A percentile compares a stretch with the other conserved stretches of the same genome.
phyloP scores from a whole-genome alignment of 2,888 invertebrate species.

The Noctuana brunneofusca region DNA sequence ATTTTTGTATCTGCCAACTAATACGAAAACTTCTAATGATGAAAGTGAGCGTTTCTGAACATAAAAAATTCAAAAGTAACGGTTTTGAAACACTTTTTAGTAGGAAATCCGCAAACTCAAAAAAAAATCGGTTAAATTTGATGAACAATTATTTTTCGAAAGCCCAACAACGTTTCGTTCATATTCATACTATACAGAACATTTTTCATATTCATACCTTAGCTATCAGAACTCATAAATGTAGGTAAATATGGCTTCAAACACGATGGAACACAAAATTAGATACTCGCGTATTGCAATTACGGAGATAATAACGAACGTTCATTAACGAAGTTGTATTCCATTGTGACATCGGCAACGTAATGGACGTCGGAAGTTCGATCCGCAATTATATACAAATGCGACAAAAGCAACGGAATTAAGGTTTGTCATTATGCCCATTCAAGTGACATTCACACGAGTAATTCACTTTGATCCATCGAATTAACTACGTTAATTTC shows the following conservation, averaged over 20 bases:
- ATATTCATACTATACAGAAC: no score
- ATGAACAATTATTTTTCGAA: no score
- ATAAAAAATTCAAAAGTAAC: no score
- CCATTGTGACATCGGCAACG: neutral
- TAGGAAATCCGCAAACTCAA: no score
- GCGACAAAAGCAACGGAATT: conserved; percentile 6
- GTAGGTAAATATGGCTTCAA: neutral
- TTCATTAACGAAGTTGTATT: neutral
- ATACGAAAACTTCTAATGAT: no score
- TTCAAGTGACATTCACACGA: conserved; percentile 3
- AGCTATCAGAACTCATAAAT: neutral
- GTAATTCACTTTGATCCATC: neutral
- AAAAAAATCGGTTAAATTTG: no score
- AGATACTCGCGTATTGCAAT: neutral
- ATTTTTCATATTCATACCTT: no score
- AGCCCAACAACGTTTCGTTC: no score
- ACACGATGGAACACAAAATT: neutral
- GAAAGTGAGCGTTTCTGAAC: no score
- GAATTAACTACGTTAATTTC: neutral
- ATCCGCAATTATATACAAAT: conserved; percentile 5
- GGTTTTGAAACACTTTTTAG: no score
- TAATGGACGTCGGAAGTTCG: conserved; percentile 11
- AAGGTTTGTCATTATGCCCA: conserved; percentile 9
- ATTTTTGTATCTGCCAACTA: no score
- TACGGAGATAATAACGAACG: neutral